Conservation (phyloP, 2,888 invertebrate genomes). For the Sarcophaga carnaria region DNA sequence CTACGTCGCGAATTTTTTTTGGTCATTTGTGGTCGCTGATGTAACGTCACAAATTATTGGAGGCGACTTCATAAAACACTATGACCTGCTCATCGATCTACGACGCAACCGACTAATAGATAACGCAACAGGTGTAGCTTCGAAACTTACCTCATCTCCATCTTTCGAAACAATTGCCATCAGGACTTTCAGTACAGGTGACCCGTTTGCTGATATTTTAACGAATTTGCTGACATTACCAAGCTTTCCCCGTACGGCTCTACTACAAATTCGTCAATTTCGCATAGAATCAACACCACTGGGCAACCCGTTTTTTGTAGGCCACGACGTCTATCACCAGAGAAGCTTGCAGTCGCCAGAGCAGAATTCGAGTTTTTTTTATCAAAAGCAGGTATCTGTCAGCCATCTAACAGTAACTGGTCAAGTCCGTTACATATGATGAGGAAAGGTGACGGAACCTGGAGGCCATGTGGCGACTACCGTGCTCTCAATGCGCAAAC, state of each 20-base stretch:
- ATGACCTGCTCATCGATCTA: too few relatives aligned
- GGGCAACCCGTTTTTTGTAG: constrained; percentile 13
- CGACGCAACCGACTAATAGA: not conserved
- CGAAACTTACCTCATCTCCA: too few relatives aligned
- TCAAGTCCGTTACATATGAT: too few relatives aligned
- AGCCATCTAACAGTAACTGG: too few relatives aligned
- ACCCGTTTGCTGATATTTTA: constrained; percentile 1
- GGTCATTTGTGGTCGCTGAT: too few relatives aligned
- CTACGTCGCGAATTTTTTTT: too few relatives aligned
- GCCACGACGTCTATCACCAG: constrained; percentile 50
- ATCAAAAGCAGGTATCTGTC: too few relatives aligned
- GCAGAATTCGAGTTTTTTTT: not conserved
- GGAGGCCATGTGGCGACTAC: too few relatives aligned
- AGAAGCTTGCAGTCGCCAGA: constrained; percentile 40
- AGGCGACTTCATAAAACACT: too few relatives aligned
- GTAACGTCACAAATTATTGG: too few relatives aligned
- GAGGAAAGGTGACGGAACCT: too few relatives aligned
- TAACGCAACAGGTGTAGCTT: not conserved
- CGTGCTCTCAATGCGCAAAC: too few relatives aligned
- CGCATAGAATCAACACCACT: not conserved
- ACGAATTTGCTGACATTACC: not conserved
- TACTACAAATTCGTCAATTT: not conserved
- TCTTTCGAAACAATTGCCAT: not conserved
- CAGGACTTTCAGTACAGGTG: not conserved
- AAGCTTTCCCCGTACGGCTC: not conserved